Base-by-base conservation (phyloP, 2,797 vertebrate species). In the Poeciliopsis turneri region DNA sequence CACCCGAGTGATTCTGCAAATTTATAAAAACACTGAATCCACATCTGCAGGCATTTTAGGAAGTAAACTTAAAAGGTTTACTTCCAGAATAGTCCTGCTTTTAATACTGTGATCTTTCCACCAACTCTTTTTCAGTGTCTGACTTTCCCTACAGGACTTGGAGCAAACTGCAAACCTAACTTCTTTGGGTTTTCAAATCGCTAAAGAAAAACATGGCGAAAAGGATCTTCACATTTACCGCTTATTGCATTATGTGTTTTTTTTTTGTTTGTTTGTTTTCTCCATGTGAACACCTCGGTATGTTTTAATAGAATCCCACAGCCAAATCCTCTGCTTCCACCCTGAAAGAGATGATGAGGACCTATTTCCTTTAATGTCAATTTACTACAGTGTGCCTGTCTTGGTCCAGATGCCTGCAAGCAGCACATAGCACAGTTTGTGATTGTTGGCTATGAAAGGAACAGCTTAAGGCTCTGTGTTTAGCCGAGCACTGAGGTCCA, bases 361-460 rank as follows among this genome's bases (percentile, higher is more conserved):
- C 23, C 15, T 70, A 45, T 28, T 46, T 71, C 45, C 13, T 71
- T 6, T 71, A 69, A 16, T 4, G 33, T 53, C 20, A 28, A 28
- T 33, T 36, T 47, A 33, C 13, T 28, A 8, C 30, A 16, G 2
- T 6, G 2, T 59, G 13, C 28, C 41, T 78, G 43, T 51, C 12
- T 59, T 78, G 46, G 28, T 46, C 75, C 25, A 64, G 15, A 70
- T 76, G n/a, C 73, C 53, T 16, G 30, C 51, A 41, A 64, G 71
- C 41, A 59, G 69, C n/a, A 41, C 30, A 33, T 30, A 7, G 33
- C 30, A 76, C 61, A 59, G 33, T 45, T 49, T 78, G 30, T 13
- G 82, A 71, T 80, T 81, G 72, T 57, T 88, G 71, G 82, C 78
- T 76, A 72, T 46, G 43, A 64, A 47, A 72, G n/a, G 70, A 72